Evolutionary conservation across 2,888 invertebrate genomes (phyloP), one percentile per base, ranked within the genome.

Genomic region (Hemaris fuciformis): DNA sequence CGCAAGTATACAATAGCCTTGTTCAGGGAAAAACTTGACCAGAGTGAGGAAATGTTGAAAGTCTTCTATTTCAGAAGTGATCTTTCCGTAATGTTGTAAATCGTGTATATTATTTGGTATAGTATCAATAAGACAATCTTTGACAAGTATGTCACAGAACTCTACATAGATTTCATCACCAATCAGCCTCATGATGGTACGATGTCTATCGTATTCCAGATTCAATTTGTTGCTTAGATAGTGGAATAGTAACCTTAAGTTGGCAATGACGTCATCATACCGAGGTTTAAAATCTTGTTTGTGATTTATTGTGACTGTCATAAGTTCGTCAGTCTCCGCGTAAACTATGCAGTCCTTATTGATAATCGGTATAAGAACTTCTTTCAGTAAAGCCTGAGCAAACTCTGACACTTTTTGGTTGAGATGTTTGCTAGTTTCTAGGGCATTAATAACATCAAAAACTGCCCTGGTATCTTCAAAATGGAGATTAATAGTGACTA

Each of bases 21-120:
- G 85, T 15, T 91, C 81, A 1, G 91, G 87, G 66, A 96, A 94
- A 66, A 95, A 94, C 64, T 93, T 93, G 46, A 95, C 87, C 46
- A 91, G 82, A 1, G 93, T 82, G 34, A 98, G 87, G 64, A 93
- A 93, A 53, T 90, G 83, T 79, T 97, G 95, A 66, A 97, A 95
- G 57, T 93, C 85, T 64, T 94, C 85, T 41, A 96, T 95, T 71
- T 95, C 94, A 2, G 93, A 83, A 22, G 95, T 94, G 1, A 97
- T 93, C 23, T 88, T 88, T 3, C 91, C 88, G 70, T 96, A 97
- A 18, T 88, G 92, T 68, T 95, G 93, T 64, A 97, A 88, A 66
- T 96, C 96, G 61, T 94, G 94, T 68, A 94, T 94, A 58, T 94
- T 96, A 66, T 94, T 95, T 0, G 98, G 98, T 74, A 98, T 95